Evolutionary conservation across 1,140 invertebrate genomes (phyloP).

Genomic region (Drosophila yakuba): DNA sequence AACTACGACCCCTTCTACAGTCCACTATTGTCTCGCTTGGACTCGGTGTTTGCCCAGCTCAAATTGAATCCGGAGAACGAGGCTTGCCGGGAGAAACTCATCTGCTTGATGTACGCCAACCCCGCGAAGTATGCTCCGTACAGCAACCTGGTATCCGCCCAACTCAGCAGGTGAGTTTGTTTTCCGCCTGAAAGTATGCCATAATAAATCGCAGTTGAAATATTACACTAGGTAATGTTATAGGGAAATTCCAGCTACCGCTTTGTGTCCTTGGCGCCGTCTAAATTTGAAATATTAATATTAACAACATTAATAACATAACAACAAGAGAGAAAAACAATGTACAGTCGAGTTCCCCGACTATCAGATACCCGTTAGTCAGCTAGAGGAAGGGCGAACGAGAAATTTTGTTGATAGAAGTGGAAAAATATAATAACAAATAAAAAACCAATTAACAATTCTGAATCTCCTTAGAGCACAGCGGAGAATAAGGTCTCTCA

Average conservation of each 20-base stretch:
- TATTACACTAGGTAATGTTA: neutral
- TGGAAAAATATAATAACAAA: too few relatives aligned
- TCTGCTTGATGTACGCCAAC: constrained; percentile 93
- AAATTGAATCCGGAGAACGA: constrained; percentile 87
- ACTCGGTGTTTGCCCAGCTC: constrained; percentile 92
- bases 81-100: constrained; percentile 91
- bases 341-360: too few relatives aligned
- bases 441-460: too few relatives aligned
- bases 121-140: constrained; percentile 94
- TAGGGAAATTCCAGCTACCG: neutral
- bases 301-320: too few relatives aligned
- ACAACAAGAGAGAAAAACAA: too few relatives aligned
- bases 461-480: too few relatives aligned
- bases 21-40: constrained; percentile 91
- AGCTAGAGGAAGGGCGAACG: too few relatives aligned
- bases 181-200: constrained; percentile 49
- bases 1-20: constrained; percentile 95
- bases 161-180: constrained; percentile 90
- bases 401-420: too few relatives aligned
- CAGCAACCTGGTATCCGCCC: constrained; percentile 94
- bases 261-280: too few relatives aligned
- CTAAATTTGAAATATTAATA: too few relatives aligned
- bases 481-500: neutral
- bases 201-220: neutral
- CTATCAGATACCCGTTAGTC: too few relatives aligned